Evolutionary conservation across 1,140 invertebrate genomes (phyloP).

Genomic region (Caenorhabditis briggsae): DNA sequence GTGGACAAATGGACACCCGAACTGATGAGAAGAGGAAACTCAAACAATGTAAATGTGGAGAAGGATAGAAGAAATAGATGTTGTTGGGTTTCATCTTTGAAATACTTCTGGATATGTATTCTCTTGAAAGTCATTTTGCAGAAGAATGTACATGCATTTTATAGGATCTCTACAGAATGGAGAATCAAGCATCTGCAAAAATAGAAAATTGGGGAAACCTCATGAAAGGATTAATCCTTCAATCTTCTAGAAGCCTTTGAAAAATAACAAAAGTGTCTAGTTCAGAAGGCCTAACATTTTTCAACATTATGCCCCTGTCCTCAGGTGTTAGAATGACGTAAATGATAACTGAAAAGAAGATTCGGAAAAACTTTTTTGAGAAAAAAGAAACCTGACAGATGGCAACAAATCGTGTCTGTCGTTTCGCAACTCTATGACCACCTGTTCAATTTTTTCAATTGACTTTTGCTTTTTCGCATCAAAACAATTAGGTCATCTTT

Average conservation of each 20-base stretch:
- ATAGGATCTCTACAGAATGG: background rate
- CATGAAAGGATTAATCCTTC: background rate
- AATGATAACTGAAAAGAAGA: background rate
- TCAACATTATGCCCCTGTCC: no score
- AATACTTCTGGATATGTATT: background rate
- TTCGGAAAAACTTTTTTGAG: background rate
- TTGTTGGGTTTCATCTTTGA: background rate
- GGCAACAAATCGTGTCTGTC: background rate
- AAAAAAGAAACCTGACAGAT: background rate
- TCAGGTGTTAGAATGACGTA: slow-evolving; percentile 18
- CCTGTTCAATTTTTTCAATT: background rate
- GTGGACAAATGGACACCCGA: slow-evolving; percentile 50
- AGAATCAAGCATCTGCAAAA: background rate
- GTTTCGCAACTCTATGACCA: background rate
- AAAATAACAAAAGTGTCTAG: no score
- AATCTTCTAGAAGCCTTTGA: no score
- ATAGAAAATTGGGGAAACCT: background rate
- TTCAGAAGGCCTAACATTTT: no score
- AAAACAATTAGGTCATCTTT: background rate
- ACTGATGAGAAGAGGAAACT: slow-evolving; percentile 54
- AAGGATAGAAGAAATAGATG: background rate
- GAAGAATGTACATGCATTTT: slow-evolving; percentile 15
- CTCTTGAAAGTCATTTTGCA: background rate
- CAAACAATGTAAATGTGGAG: slow-evolving; percentile 29
- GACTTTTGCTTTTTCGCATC: background rate